Percentiles rank a stretch among this genome's conserved stretches.
These are phyloP conservation scores for Scaptomyza montana DNA, from an alignment of 1,140 invertebrate species.

Conservation along the genomic window DNA sequence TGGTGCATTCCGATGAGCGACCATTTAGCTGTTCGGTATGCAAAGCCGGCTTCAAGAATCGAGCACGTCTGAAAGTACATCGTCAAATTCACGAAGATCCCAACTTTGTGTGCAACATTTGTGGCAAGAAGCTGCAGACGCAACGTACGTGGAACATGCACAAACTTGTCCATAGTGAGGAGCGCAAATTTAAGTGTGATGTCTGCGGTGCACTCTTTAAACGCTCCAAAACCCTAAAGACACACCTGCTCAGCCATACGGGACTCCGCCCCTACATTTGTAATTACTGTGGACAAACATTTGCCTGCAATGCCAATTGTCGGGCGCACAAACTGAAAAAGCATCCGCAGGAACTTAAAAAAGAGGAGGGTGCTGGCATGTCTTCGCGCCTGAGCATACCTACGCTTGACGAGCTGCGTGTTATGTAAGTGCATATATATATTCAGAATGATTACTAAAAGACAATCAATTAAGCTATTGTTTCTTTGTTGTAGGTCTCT, in stretches of 20 bases:
- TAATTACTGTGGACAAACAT: constrained; percentile 84
- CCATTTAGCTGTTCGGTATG: constrained; percentile 84
- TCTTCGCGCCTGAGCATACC: constrained; percentile 51
- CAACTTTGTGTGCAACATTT: constrained; percentile 84
- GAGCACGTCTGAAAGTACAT: constrained; percentile 70
- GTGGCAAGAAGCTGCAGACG: constrained; percentile 84
- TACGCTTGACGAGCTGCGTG: constrained; percentile 54
- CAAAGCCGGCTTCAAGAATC: constrained; percentile 82
- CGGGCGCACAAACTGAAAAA: constrained; percentile 84
- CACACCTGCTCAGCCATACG: constrained; percentile 84
- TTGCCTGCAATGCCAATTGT: constrained; percentile 85
- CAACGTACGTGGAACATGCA: constrained; percentile 84
- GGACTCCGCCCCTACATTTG: constrained; percentile 84
- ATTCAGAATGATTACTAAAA: too few relatives aligned
- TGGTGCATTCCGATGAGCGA: constrained; percentile 84
- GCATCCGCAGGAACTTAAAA: constrained; percentile 83
- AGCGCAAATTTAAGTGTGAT: constrained; percentile 83
- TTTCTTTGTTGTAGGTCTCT: constrained; percentile 38
- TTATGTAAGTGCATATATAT: constrained; percentile 46
- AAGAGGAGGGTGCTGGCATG: constrained; percentile 31
- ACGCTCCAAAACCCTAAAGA: constrained; percentile 83
- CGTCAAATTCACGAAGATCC: constrained; percentile 83
- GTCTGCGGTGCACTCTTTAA: constrained; percentile 79
- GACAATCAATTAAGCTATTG: background rate
- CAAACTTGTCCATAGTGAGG: constrained; percentile 84